A percentile compares a stretch with the other conserved stretches of the same genome.
Evolutionary conservation across 2,888 invertebrate species (phyloP).

Genomic region (Biston betularia): DNA sequence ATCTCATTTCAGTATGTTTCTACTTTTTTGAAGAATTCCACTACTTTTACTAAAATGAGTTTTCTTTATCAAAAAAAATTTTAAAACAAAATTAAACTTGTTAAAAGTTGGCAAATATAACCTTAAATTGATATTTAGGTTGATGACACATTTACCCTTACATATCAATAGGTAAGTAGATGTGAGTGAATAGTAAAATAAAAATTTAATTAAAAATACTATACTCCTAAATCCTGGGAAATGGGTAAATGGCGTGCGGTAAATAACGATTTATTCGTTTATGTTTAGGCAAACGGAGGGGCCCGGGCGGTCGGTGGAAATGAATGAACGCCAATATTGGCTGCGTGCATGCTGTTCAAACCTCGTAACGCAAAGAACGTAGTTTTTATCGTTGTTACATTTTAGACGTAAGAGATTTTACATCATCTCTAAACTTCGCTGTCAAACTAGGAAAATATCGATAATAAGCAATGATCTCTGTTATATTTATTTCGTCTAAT

Average conservation of each 20-base stretch:
- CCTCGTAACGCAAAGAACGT: background rate
- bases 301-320: conserved; percentile 48
- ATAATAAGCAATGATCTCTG: no score
- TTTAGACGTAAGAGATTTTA: no score
- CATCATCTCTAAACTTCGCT: no score
- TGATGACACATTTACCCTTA: background rate
- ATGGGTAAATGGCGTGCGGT: conserved; percentile 50
- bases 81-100: no score
- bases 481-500: no score
- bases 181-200: conserved; percentile 2
- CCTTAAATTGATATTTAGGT: background rate
- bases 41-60: no score
- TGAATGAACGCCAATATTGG: conserved; percentile 50
- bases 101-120: background rate
- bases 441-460: no score
- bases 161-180: background rate
- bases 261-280: conserved; percentile 52
- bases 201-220: conserved; percentile 19
- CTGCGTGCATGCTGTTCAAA: background rate
- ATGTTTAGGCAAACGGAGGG: conserved; percentile 46
- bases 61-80: no score
- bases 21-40: no score
- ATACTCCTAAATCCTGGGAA: conserved; percentile 38
- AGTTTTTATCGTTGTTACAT: background rate
- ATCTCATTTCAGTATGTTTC: no score